Evolutionary conservation across 1,140 invertebrate genomes (phyloP), one percentile per base, ranked within the genome.

Genomic region (Diorhabda carinulata): DNA sequence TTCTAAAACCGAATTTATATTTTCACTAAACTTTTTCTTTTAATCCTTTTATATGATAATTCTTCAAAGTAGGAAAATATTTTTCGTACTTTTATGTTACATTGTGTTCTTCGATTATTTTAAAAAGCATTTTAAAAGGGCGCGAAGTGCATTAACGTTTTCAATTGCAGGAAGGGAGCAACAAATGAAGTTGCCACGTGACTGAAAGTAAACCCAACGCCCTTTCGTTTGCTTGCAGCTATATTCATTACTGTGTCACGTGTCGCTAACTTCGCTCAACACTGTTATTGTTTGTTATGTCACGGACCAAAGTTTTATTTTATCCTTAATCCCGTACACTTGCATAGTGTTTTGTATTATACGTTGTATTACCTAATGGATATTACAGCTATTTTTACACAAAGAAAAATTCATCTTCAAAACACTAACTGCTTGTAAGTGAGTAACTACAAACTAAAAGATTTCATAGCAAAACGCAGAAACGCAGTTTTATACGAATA

Each of bases 211-310:
- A 67, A 67, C 72, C 43, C 2, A 60, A 70, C 70, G 66, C 74
- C 69, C 69, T 65, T 60, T 42, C 62, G 56, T 61, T 72, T 59
- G 71, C 62, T 60, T 68, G 67, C 74, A 73, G 69, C 72, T 72
- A 67, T 75, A 75, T 75, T 75, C 74, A 75, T 75, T 75, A 75
- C 72, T 61, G n/a, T 52, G 72, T 73, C 74, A 75, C 74, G 74
- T 75, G 74, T 70, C 65, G 60, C 40, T 43, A 45, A 47, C 65
- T 60, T 61, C 65, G 70, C 68, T 70, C 66, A 64, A 75, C 72
- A 73, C 68, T 73, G 62, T 70, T 75, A 75, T 75, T 75, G 74
- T 75, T 75, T 75, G 71, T 73, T 73, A 65, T 74, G 68, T 61
- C 70, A 66, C 57, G 57, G 61, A 58, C 64, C 65, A 67, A 68